Base-by-base conservation (phyloP, 2,888 invertebrate genomes). In the Molorchus minor region DNA sequence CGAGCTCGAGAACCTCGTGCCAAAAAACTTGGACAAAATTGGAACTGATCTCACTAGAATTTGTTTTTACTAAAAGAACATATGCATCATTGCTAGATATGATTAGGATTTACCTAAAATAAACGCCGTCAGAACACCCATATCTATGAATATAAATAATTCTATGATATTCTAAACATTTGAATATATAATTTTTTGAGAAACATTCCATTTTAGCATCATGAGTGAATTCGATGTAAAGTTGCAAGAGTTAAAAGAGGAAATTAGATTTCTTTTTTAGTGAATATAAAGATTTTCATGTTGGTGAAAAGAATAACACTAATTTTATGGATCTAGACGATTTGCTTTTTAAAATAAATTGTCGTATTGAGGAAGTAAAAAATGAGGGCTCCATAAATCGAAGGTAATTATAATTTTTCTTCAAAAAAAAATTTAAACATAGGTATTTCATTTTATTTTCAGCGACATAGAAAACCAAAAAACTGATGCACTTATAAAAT, bases 401-500 rank as follows among this genome's bases (percentile, higher is more conserved):
- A 33, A 33, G 12, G 8, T 5, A 25, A 5, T 25, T 25, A 25
- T 8, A 25, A 25, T 25, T n/a, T n/a, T n/a, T 38, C 4, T 38
- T 7, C 1, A 3, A 4, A 16, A 15, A 15, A 16, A 38, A 5
- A 5, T 41, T n/a, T 19, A 20, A 41, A 1, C 20, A 5, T 12
- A 20, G n/a, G 3, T 25, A 21, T 13, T 44, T 29, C 15, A 17
- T 15, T 2, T 17, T n/a, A 16, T 5, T 41, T 40, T 30, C 15
- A 58, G 54, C 16, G 20, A 54, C 19, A 29, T 30, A 17, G 52
- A 47, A 52, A 29, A 20, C 19, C 17, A 57, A 45, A 61, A 55
- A 49, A 54, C 61, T 19, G 35, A 40, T 45, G 46, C 54, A n/a
- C 25, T 57, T 35, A 49, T 57, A 16, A 51, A 51, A 33, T 19